Evolutionary conservation across 2,888 invertebrate species (phyloP).

Genomic region (Hymenopus coronatus): DNA sequence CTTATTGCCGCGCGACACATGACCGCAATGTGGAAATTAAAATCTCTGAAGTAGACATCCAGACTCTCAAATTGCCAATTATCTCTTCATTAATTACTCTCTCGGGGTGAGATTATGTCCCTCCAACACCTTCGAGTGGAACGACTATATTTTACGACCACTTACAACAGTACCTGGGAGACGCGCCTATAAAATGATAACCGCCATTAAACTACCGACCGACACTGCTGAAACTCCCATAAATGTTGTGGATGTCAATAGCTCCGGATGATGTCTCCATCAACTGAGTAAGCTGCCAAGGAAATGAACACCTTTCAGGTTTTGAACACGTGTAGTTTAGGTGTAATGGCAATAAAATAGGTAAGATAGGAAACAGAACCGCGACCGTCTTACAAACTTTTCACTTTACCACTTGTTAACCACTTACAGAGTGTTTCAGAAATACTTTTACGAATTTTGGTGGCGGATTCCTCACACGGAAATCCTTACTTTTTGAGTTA

Average conservation of each 20-base stretch:
- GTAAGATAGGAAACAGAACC: no score
- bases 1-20: neutral
- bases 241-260: neutral
- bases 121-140: neutral
- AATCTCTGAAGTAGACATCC: neutral
- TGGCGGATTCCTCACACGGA: no score
- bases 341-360: no score
- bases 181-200: neutral
- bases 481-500: no score
- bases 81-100: slow-evolving; percentile 31
- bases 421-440: no score
- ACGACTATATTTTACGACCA: neutral
- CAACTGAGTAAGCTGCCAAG: neutral
- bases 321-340: no score
- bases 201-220: neutral
- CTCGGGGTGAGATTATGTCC: slow-evolving; percentile 8
- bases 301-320: no score
- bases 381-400: no score
- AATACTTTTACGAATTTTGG: no score
- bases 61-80: slow-evolving; percentile 29
- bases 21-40: neutral
- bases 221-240: neutral
- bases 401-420: no score
- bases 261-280: neutral
- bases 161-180: neutral